Percentiles rank a stretch among this genome's conserved stretches.
Conservation (phyloP, 1,140 invertebrate species). For the Drusus annulatus region DNA sequence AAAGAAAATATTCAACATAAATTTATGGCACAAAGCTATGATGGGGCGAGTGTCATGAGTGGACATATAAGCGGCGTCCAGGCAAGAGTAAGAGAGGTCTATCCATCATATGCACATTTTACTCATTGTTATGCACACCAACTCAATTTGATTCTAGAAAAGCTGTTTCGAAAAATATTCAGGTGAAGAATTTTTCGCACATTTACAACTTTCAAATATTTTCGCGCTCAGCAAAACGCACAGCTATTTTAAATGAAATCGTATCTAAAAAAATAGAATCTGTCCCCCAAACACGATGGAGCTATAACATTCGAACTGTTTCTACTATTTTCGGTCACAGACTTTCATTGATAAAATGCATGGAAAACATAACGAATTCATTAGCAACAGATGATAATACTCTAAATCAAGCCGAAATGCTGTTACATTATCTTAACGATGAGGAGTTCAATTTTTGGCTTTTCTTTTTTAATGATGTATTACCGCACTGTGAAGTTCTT, state of each 20-base stretch:
- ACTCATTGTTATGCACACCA: neutral
- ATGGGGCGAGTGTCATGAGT: neutral
- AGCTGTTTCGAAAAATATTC: too few species aligned
- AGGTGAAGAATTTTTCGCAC: too few species aligned
- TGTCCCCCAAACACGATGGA: neutral
- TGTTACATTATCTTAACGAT: constrained; percentile 13
- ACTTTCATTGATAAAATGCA: neutral
- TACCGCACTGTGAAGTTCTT: neutral
- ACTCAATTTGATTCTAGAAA: too few species aligned
- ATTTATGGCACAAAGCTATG: constrained; percentile 15
- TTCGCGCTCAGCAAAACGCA: too few species aligned
- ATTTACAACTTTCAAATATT: too few species aligned
- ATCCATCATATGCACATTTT: constrained; percentile 16
- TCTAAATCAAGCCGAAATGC: neutral
- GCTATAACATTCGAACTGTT: neutral
- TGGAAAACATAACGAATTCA: constrained; percentile 9
- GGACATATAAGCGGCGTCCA: constrained; percentile 2
- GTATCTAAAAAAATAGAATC: neutral
- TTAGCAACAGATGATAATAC: constrained; percentile 3
- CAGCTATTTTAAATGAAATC: neutral
- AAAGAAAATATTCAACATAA: neutral
- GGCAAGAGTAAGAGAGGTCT: constrained; percentile 5
- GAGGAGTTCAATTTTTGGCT: constrained; percentile 9
- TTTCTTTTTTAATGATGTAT: neutral
- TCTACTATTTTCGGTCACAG: constrained; percentile 8